Conservation (phyloP, 2,113 vertebrate genomes). For the Chlorocebus sabaeus region DNA sequence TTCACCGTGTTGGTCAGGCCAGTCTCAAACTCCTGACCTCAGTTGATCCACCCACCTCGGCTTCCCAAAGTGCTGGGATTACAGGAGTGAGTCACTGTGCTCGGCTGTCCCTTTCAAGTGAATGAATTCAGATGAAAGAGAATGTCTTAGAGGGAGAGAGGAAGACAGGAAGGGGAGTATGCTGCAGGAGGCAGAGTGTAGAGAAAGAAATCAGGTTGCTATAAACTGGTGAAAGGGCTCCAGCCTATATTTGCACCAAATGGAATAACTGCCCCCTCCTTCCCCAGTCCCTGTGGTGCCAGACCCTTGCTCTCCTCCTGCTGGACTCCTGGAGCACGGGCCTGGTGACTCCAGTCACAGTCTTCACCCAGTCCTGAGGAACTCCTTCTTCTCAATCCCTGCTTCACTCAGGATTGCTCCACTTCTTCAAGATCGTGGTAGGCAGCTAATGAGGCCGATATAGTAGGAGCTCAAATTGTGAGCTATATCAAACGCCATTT, state of each 20-base stretch:
- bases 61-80: too few relatives aligned
- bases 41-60: too few relatives aligned
- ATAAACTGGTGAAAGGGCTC: not conserved
- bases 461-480: not conserved
- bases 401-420: not conserved
- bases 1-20: too few relatives aligned
- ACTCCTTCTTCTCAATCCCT: not conserved
- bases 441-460: not conserved
- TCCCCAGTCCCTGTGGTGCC: not conserved
- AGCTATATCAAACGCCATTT: not conserved
- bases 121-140: slow-evolving; percentile 22
- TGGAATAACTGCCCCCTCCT: not conserved
- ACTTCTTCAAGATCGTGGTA: not conserved
- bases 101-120: not conserved
- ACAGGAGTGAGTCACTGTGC: too few relatives aligned
- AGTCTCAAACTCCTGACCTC: too few relatives aligned
- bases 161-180: not conserved
- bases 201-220: not conserved
- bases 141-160: not conserved
- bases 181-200: not conserved
- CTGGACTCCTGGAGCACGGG: not conserved
- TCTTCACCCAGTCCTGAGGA: not conserved
- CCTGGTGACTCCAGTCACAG: accelerated
- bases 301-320: not conserved
- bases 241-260: not conserved